Evolutionary conservation across 2,113 vertebrate species (phyloP), one percentile per base, ranked within the genome.

Genomic region (Elaphurus davidianus): DNA sequence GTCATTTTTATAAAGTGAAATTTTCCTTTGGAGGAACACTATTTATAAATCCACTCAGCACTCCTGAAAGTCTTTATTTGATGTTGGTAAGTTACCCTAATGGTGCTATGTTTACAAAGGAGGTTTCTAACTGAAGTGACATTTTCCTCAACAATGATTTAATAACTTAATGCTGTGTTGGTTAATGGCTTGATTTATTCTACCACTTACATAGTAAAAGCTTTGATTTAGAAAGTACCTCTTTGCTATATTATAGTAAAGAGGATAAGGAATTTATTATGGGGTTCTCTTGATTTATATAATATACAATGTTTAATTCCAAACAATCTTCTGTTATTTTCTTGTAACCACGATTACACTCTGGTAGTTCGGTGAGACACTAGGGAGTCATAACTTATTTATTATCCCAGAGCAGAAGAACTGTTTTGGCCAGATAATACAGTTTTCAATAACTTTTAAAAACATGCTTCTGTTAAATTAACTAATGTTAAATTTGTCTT

Each of bases 131-230:
- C 52, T 96, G 43, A 96, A 91, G 59, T 92, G 82, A 95, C 60
- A 87, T 94, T 93, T 98, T 92, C 59, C 71, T 97, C 81, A 92
- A 87, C 59, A 97, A 95, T 91, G 52, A 43, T 81, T 90, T 55
- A 94, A 89, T 96, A 96, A 97, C 57, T 86, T 86, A 40, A 28
- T 19, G 2, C 62, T 87, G 4, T 54, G 83, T 40, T 97, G 88
- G 27, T 67, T 91, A 98, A 92, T 93, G 52, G 54, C 59, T 97
- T 91, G 87, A 97, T 95, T 97, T 95, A 90, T 97, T 96, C 95
- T 60, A 67, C 47, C 64, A 89, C 43, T 93, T 96, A 94, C 1
- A 43, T 89, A 95, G 40, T 94, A 96, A 98, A 94, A 94, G 28
- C 85, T 95, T 92, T 96, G 84, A 92, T 93, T 96, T 97, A 74